Percentiles rank a stretch among this genome's conserved stretches.
These are phyloP conservation scores for Trachurus trachurus DNA, from an alignment of 2,797 vertebrate species.

Conservation along the genomic window DNA sequence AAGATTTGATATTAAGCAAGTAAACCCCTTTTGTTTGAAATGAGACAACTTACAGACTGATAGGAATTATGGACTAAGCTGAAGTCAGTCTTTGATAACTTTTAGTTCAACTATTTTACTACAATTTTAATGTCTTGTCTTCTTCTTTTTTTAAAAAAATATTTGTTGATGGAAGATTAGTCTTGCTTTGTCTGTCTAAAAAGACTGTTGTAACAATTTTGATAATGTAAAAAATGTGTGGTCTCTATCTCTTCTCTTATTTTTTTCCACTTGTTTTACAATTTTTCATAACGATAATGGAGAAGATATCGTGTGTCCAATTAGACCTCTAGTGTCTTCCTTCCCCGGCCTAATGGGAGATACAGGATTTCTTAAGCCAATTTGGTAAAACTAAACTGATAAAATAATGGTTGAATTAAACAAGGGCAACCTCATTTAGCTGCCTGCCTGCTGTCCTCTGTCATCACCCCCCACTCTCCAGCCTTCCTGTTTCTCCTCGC, in stretches of 20 bases:
- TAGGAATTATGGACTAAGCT: too few species aligned
- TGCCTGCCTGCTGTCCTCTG: slow-evolving; percentile 16
- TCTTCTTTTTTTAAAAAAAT: too few species aligned
- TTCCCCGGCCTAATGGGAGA: slow-evolving; percentile 7
- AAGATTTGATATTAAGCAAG: too few species aligned
- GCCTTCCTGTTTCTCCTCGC: not conserved
- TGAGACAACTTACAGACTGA: too few species aligned
- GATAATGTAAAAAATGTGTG: not conserved
- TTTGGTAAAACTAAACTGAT: slow-evolving; percentile 8
- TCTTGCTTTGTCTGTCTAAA: not conserved
- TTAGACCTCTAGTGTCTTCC: not conserved
- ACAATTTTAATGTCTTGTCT: too few species aligned
- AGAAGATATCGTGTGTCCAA: not conserved
- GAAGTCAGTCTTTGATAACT: too few species aligned
- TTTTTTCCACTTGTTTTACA: not conserved
- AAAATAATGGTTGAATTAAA: slow-evolving; percentile 7
- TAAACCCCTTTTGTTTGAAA: too few species aligned
- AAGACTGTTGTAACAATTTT: not conserved
- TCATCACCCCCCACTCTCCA: not conserved
- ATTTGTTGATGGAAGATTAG: too few species aligned
- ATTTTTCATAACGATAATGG: slow-evolving; percentile 10
- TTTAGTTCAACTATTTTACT: too few species aligned
- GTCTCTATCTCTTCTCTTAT: not conserved
- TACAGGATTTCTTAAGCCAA: slow-evolving; percentile 3
- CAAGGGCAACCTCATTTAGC: not conserved